Evolutionary conservation across 2,888 invertebrate species (phyloP).

Genomic region (Esperia sulphurella): DNA sequence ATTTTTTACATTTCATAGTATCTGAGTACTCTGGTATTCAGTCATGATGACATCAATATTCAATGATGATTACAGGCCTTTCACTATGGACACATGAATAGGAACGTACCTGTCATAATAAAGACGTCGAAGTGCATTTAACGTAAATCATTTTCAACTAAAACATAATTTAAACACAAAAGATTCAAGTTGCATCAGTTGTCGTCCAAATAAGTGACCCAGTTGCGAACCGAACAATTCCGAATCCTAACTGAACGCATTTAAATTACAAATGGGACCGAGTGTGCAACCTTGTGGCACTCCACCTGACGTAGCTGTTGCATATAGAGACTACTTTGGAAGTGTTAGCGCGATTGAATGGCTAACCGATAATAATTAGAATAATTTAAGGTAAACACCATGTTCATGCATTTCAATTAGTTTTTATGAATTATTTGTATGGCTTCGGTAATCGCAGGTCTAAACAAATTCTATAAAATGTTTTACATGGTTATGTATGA

Average conservation of each 20-base stretch:
- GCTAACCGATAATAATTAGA: not conserved
- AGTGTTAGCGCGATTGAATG: not conserved
- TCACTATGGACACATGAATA: too few species aligned
- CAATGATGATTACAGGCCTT: too few species aligned
- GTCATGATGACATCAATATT: too few species aligned
- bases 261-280: conserved; percentile 51
- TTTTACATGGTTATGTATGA: too few species aligned
- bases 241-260: conserved; percentile 34
- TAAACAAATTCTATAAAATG: not conserved
- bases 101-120: too few species aligned
- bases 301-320: conserved; percentile 22
- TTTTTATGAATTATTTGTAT: too few species aligned
- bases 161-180: not conserved
- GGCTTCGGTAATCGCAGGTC: not conserved
- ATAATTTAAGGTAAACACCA: not conserved
- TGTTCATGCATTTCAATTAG: too few species aligned
- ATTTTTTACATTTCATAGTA: too few species aligned
- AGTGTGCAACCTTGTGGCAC: conserved; percentile 37
- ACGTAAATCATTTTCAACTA: too few species aligned
- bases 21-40: too few species aligned
- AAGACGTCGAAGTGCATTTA: too few species aligned
- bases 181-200: conserved; percentile 10
- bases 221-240: conserved; percentile 27
- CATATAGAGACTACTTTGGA: not conserved
- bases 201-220: conserved; percentile 29